phyloP scores from a whole-genome alignment of 2,888 invertebrate species.

The Psococerastis gibbosa region DNA sequence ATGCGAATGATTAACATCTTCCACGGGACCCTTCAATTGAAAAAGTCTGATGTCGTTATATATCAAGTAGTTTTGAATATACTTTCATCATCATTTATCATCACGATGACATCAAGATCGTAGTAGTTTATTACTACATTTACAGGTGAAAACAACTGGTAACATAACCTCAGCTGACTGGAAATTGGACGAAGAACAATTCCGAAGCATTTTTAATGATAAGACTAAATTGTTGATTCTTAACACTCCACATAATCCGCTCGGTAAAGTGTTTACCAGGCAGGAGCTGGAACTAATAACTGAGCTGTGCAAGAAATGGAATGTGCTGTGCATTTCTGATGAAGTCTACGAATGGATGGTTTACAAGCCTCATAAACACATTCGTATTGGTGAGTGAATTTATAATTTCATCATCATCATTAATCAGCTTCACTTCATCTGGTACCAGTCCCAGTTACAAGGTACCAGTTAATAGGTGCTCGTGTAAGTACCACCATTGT shows the following conservation, averaged over 20 bases:
- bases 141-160: slow-evolving; percentile 30
- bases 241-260: slow-evolving; percentile 97
- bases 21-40: too few species aligned
- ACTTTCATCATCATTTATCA: too few species aligned
- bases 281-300: slow-evolving; percentile 62
- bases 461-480: too few species aligned
- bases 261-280: slow-evolving; percentile 70
- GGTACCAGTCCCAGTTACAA: too few species aligned
- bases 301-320: slow-evolving; percentile 74
- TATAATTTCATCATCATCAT: too few species aligned
- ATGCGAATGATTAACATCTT: too few species aligned
- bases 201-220: slow-evolving; percentile 57
- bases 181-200: slow-evolving; percentile 64
- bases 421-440: too few species aligned
- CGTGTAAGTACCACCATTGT: too few species aligned
- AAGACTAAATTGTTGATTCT: slow-evolving; percentile 88
- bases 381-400: slow-evolving; percentile 59
- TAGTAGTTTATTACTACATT: too few species aligned
- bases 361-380: slow-evolving; percentile 61
- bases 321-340: slow-evolving; percentile 82
- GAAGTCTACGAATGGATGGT: slow-evolving; percentile 98
- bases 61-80: too few species aligned
- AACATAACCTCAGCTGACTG: slow-evolving; percentile 61
- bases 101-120: too few species aligned
- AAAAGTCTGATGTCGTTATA: too few species aligned